Evolutionary conservation across 2,797 vertebrate species (phyloP).

Genomic region (Tokudaia tokunoshimensis): DNA sequence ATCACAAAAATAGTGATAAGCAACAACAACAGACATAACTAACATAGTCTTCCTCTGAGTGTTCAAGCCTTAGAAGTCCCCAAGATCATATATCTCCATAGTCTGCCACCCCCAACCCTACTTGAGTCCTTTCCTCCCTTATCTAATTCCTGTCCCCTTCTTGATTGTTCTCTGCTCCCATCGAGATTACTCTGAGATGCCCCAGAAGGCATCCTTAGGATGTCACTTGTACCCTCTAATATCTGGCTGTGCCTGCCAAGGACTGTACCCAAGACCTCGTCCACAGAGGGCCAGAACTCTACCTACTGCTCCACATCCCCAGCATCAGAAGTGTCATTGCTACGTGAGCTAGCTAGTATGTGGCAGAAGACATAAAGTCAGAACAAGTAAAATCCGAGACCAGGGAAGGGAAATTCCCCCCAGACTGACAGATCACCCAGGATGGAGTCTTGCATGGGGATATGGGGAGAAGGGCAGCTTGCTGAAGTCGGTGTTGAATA

Average conservation of each 20-base stretch:
- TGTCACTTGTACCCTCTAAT: background rate
- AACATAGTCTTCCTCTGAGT: background rate
- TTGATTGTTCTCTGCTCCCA: background rate
- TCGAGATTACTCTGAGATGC: background rate
- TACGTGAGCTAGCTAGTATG: conserved; percentile 43
- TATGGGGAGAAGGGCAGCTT: background rate
- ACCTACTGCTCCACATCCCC: background rate
- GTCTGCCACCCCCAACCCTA: too few species aligned
- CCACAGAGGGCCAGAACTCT: background rate
- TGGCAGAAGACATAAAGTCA: background rate
- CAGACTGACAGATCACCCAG: background rate
- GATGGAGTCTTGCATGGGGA: background rate
- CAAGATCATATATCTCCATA: background rate
- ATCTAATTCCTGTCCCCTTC: background rate
- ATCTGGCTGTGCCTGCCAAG: background rate
- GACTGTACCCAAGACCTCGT: background rate
- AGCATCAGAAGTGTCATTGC: background rate
- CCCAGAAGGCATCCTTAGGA: background rate
- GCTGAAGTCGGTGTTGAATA: background rate
- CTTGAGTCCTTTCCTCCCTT: background rate
- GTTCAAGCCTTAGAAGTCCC: background rate
- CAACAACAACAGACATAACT: background rate
- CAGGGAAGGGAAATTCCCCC: background rate
- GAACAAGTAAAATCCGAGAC: conserved; percentile 26
- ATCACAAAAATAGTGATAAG: background rate